A percentile compares a stretch with the other conserved stretches of the same genome.
phyloP scores from a whole-genome alignment of 2,113 vertebrate species.

The Leptosomus discolor region DNA sequence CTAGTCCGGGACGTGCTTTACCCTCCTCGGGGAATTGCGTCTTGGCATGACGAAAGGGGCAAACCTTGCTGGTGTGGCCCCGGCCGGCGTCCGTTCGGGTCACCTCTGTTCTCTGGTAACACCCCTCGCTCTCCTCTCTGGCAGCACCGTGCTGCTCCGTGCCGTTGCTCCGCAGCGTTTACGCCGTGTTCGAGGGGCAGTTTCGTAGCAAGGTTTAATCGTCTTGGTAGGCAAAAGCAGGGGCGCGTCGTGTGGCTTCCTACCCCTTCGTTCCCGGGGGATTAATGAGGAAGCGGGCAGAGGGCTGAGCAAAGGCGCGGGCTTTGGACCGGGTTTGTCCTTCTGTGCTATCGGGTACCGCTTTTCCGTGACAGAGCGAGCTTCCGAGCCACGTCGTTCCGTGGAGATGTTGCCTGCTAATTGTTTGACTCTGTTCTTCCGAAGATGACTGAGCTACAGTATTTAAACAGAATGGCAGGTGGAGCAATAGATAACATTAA shows the following conservation, averaged over 20 bases:
- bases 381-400: neutral
- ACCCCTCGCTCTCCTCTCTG: neutral
- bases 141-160: neutral
- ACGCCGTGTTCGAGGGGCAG: no score
- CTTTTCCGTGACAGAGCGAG: neutral
- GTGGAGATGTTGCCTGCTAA: neutral
- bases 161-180: no score
- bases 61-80: accelerated
- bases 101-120: accelerated
- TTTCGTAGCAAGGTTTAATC: conserved; percentile 3
- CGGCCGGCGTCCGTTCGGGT: accelerated
- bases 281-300: conserved; percentile 2
- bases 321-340: neutral
- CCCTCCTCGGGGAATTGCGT: accelerated
- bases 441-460: neutral
- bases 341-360: neutral
- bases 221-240: conserved; percentile 14
- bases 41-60: accelerated
- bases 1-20: accelerated
- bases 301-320: neutral
- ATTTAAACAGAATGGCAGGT: conserved; percentile 4
- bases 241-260: neutral
- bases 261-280: neutral
- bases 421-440: neutral
- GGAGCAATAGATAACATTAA: neutral